Base-by-base conservation (phyloP, 2,888 invertebrate genomes). In the Parnassius orleans region DNA sequence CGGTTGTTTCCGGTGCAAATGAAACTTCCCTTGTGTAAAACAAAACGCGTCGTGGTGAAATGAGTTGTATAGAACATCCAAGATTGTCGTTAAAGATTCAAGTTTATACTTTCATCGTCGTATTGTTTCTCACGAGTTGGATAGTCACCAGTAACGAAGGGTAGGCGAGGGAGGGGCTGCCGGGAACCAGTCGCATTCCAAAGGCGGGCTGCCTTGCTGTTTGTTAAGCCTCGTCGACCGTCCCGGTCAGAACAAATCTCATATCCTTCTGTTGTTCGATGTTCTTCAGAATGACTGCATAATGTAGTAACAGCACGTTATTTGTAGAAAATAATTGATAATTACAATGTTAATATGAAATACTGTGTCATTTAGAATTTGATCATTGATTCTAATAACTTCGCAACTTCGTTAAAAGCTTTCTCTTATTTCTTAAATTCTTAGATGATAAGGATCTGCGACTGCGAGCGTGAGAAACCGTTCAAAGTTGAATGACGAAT, bases 1-100 rank as follows among this genome's bases (percentile, higher is more conserved):
- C 69, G 69, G 65, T 64, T 68, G 78, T 78, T 81, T 86, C 85
- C 85, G 82, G 81, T 75, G 79, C 76, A 71, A 78, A 78, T 73
- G 69, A 74, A 64, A 61, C 66, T 66, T 65, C 65, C 65, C 65
- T 64, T 57, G 64, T 60, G 48, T 52, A 48, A 47, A 47, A 59
- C 41, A 57, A 59, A 57, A 60, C 61, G 59, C 42, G 24, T 14
- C 11, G 41, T 14, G 9, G 61, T 61, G 63, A 57, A 64, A 62
- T 60, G 53, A 15, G 48, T 53, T 58, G 47, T 46, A 64, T 57
- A 19, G 53, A 53, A 42, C 52, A 50, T 48, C 14, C 15, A 58
- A 59, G 54, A 51, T 63, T 66, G 65, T 61, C 59, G 65, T 70
- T 67, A 66, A 65, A 63, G 63, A 70, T 72, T 70, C 65, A 57